Conservation (phyloP, 1,140 invertebrate genomes). For the Halesus radiatus region DNA sequence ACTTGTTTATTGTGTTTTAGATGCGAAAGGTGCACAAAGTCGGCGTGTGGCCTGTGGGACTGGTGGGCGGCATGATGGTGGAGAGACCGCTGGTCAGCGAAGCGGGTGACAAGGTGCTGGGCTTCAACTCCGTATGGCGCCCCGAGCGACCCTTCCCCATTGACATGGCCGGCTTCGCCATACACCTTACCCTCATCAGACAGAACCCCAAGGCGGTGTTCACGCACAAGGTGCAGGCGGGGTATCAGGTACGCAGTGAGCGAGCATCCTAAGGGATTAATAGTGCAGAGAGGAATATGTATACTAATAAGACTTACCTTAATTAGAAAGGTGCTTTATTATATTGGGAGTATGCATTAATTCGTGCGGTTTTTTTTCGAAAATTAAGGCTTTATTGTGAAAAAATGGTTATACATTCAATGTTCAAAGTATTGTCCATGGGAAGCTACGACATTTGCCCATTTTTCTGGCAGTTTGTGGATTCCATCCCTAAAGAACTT, state of each 20-base stretch:
- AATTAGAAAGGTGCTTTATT: too few species aligned
- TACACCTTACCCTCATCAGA: constrained; percentile 87
- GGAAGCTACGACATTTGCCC: too few species aligned
- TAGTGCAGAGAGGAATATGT: too few species aligned
- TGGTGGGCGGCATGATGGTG: constrained; percentile 91
- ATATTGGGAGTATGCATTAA: too few species aligned
- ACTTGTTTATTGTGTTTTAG: constrained; percentile 61
- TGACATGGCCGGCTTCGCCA: constrained; percentile 99
- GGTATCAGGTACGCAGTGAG: constrained; percentile 76
- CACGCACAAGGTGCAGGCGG: constrained; percentile 85
- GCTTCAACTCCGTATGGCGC: constrained; percentile 89
- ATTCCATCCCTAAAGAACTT: too few species aligned
- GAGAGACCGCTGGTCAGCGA: constrained; percentile 84
- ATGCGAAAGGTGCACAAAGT: constrained; percentile 89
- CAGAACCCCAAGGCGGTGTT: constrained; percentile 85
- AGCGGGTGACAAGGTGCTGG: constrained; percentile 79
- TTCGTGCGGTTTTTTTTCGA: too few species aligned
- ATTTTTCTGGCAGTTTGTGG: too few species aligned
- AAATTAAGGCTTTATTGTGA: too few species aligned
- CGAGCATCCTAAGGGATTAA: too few species aligned
- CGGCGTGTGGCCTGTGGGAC: constrained; percentile 97
- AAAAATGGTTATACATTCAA: too few species aligned
- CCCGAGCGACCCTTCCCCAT: constrained; percentile 93
- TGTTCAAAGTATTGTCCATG: too few species aligned
- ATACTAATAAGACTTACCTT: too few species aligned